A percentile compares a stretch with the other conserved stretches of the same genome.
phyloP scores from a whole-genome alignment of 2,797 vertebrate genomes.

The Lates japonicus region DNA sequence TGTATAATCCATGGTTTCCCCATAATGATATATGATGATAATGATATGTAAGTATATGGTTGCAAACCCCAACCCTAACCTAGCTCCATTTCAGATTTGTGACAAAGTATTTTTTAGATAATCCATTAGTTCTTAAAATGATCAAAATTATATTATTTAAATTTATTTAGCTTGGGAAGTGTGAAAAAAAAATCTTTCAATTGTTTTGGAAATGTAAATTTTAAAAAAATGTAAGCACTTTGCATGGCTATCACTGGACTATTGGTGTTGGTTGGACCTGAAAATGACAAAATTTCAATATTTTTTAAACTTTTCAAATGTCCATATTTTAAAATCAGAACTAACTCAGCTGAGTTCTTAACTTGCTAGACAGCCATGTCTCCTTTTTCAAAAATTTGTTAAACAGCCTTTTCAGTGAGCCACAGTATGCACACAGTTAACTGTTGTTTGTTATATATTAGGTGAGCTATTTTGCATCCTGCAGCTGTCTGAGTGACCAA shows the following conservation, averaged over 20 bases:
- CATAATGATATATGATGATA: no score
- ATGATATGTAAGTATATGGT: rapidly evolving
- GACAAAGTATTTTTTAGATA: no score
- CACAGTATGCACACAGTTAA: constrained; percentile 8
- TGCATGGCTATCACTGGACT: no score
- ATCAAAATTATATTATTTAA: no score
- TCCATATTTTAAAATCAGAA: neutral
- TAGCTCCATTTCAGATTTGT: neutral
- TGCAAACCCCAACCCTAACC: neutral
- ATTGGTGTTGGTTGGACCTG: neutral
- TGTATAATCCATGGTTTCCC: no score
- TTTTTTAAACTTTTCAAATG: neutral
- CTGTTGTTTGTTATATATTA: constrained; percentile 65
- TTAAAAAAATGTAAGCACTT: no score
- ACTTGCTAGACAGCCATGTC: neutral
- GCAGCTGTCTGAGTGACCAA: constrained; percentile 87
- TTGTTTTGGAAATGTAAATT: no score
- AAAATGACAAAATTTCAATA: no score
- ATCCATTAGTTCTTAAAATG: no score
- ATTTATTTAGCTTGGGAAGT: no score
- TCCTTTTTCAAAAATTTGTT: neutral
- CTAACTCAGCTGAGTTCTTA: neutral
- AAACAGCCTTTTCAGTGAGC: neutral
- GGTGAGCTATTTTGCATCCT: constrained; percentile 90
- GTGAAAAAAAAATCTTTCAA: no score